A percentile compares a stretch with the other conserved stretches of the same genome.
phyloP scores from a whole-genome alignment of 2,888 invertebrate genomes.

The Zeuzera pyrina region DNA sequence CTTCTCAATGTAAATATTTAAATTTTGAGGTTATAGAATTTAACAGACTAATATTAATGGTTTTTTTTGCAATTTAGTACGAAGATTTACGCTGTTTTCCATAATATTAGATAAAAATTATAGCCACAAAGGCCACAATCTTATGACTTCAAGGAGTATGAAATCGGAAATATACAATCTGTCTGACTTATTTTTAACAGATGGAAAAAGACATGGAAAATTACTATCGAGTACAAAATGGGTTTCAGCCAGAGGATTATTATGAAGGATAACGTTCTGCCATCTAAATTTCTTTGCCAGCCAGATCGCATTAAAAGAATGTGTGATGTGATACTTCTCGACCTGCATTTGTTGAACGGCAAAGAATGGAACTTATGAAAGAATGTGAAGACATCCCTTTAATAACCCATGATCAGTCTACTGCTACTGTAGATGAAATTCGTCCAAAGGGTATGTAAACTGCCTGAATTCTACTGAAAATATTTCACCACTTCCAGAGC shows the following conservation, averaged over 20 bases:
- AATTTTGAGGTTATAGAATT: slow-evolving; percentile 4
- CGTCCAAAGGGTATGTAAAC: slow-evolving; percentile 6
- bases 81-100: background rate
- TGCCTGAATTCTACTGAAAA: slow-evolving; percentile 5
- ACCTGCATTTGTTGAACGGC: slow-evolving; percentile 10
- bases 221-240: slow-evolving; percentile 15
- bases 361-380: slow-evolving; percentile 9
- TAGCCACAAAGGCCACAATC: background rate
- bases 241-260: slow-evolving; percentile 13
- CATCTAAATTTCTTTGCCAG: slow-evolving; percentile 17
- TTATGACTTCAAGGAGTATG: background rate
- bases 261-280: slow-evolving; percentile 12
- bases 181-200: slow-evolving; percentile 9
- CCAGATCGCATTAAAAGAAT: slow-evolving; percentile 9
- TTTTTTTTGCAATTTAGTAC: background rate
- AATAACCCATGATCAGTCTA: slow-evolving; percentile 7
- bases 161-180: background rate
- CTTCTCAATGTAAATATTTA: background rate
- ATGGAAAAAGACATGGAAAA: slow-evolving; percentile 14
- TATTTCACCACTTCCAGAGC: slow-evolving; percentile 3
- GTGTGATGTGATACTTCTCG: slow-evolving; percentile 8
- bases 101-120: background rate
- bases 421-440: slow-evolving; percentile 7
- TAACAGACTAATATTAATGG: too few relatives aligned
- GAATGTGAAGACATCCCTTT: slow-evolving; percentile 7